Percentiles rank a stretch among this genome's conserved stretches.
Evolutionary conservation across 2,797 vertebrate species (phyloP).

Genomic region (Simalia tracyae): DNA sequence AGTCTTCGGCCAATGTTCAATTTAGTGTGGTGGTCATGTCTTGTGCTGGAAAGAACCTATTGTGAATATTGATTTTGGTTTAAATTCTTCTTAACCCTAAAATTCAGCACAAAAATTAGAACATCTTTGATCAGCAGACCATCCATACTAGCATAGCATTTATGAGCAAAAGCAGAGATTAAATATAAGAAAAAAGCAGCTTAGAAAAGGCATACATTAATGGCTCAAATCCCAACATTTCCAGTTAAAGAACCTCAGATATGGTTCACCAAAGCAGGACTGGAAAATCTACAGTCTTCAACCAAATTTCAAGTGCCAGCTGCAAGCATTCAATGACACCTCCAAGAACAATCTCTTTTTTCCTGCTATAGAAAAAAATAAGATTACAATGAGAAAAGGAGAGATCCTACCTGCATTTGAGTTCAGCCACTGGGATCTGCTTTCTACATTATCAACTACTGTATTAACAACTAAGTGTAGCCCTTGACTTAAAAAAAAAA

Average conservation of each 20-base stretch:
- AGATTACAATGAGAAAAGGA: neutral
- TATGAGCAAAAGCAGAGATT: neutral
- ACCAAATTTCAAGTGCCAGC: neutral
- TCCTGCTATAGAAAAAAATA: neutral
- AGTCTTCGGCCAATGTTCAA: neutral
- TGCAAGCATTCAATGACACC: neutral
- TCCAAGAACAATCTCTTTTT: neutral
- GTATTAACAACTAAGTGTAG: neutral
- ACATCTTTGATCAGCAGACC: neutral
- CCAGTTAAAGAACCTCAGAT: neutral
- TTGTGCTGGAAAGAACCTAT: neutral
- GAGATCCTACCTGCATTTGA: neutral
- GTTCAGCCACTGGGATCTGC: neutral
- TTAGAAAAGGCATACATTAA: neutral
- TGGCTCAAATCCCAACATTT: neutral
- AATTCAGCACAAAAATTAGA: neutral
- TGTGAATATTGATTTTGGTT: neutral
- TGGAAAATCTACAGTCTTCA: neutral
- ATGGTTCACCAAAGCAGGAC: neutral
- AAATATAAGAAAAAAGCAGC: neutral
- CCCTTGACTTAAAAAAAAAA: neutral
- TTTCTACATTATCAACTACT: neutral
- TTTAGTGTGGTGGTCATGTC: neutral
- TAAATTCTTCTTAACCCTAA: neutral
- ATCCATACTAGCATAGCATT: neutral